phyloP scores from a whole-genome alignment of 2,113 vertebrate species.

The Cephalophus harveyi region DNA sequence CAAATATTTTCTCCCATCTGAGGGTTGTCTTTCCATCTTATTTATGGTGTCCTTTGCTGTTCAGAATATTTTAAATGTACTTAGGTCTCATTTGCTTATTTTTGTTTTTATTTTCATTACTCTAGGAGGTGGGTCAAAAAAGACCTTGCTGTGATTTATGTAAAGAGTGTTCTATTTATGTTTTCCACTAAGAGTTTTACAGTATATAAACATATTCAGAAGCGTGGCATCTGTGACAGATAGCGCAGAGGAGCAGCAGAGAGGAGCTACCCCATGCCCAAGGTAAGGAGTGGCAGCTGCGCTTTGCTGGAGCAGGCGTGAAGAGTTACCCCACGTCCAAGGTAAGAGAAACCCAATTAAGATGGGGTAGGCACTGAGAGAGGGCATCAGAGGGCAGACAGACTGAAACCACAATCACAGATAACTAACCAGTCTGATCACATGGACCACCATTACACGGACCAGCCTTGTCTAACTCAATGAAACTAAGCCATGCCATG shows the following conservation, averaged over 20 bases:
- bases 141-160: neutral
- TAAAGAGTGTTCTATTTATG: neutral
- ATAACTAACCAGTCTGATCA: too few relatives aligned
- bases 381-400: too few relatives aligned
- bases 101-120: neutral
- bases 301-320: too few relatives aligned
- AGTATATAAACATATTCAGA: neutral
- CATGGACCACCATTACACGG: too few relatives aligned
- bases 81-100: neutral
- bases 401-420: too few relatives aligned
- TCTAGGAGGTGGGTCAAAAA: neutral
- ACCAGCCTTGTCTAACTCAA: too few relatives aligned
- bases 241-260: accelerated
- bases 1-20: neutral
- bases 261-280: too few relatives aligned
- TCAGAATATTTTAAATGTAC: neutral
- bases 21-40: neutral
- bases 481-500: too few relatives aligned
- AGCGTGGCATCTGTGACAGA: accelerated
- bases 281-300: accelerated
- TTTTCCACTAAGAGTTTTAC: neutral
- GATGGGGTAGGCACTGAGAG: too few relatives aligned
- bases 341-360: too few relatives aligned
- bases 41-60: neutral
- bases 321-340: too few relatives aligned